A percentile compares a stretch with the other conserved stretches of the same genome.
These are phyloP conservation scores for Brotula barbata DNA, from an alignment of 2,797 vertebrate species.

Conservation along the genomic window DNA sequence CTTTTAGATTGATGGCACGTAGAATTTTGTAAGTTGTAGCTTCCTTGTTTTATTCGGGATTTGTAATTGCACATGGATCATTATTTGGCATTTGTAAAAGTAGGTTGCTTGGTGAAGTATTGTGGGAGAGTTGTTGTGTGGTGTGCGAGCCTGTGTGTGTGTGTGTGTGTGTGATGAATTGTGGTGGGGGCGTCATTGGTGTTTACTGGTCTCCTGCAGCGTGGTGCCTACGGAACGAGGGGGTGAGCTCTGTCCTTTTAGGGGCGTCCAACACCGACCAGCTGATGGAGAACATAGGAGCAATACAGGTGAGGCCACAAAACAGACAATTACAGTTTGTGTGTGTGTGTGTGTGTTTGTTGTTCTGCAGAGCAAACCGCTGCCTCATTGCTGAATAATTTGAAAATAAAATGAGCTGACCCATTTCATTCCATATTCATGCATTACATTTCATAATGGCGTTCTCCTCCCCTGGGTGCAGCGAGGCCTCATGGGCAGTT, in stretches of 20 bases:
- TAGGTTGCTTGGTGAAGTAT: constrained; percentile 7
- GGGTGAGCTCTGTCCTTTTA: constrained; percentile 95
- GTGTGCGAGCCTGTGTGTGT: constrained; percentile 25
- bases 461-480: constrained; percentile 47
- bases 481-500: constrained; percentile 62
- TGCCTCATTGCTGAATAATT: constrained; percentile 1
- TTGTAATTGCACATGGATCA: constrained; percentile 10
- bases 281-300: constrained; percentile 98
- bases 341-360: constrained; percentile 4
- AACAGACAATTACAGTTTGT: neutral
- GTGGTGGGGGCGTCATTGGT: constrained; percentile 63
- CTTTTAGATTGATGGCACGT: neutral
- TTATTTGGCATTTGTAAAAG: neutral
- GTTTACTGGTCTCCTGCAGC: constrained; percentile 84
- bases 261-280: constrained; percentile 96
- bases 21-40: neutral
- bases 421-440: constrained; percentile 25
- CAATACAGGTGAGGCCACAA: constrained; percentile 89
- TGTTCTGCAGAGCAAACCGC: constrained; percentile 12
- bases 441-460: constrained; percentile 37
- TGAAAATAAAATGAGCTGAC: constrained; percentile 24
- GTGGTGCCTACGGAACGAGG: constrained; percentile 97
- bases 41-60: constrained; percentile 2
- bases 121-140: neutral
- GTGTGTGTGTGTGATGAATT: constrained; percentile 11